Base-by-base conservation (phyloP, 1,140 invertebrate genomes). In the Habropoda laboriosa region DNA sequence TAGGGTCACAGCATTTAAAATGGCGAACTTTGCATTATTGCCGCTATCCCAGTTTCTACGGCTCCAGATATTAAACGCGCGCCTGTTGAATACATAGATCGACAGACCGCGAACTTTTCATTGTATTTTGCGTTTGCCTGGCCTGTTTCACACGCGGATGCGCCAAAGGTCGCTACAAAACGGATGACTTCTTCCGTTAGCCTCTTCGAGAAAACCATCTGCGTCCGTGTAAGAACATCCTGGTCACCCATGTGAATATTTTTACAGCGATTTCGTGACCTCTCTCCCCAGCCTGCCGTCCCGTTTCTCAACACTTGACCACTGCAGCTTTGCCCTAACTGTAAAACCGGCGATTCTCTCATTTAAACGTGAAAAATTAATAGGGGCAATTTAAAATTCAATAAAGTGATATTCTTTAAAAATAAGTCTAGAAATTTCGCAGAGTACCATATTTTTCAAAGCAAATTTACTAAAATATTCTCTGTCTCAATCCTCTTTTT, bases 121-220 rank as follows among this genome's bases (percentile, higher is more conserved):
- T 85, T 86, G 80, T 86, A 67, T 76, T n/a, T 74, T 64, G 45
- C 51, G 27, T 51, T 51, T n/a, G 67, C 49, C 47, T 77, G 85
- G 76, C 85, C 83, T 49, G 76, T 60, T 86, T 86, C 85, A 68
- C 85, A 86, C 83, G 85, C 70, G 32, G 61, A 49, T 70, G 58
- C 45, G 32, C 35, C 55, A 73, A 74, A 77, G 80, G 73, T 82
- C 72, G 83, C 42, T 63, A 47, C 66, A 57, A 66, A 51, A 67
- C 60, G 51, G 53, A 38, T 55, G 51, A 71, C 35, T 64, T 55
- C 77, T 86, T 86, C 83, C 83, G 83, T 86, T 86, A 86, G 45
- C 35, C 63, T 63, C 47, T 73, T 79, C n/a, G 21, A 63, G 76
- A 55, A n/a, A 61, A 38, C 21, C 73, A 35, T 68, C 27, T 53